Conservation (phyloP, 2,888 invertebrate genomes). For the Pheosia gnoma region DNA sequence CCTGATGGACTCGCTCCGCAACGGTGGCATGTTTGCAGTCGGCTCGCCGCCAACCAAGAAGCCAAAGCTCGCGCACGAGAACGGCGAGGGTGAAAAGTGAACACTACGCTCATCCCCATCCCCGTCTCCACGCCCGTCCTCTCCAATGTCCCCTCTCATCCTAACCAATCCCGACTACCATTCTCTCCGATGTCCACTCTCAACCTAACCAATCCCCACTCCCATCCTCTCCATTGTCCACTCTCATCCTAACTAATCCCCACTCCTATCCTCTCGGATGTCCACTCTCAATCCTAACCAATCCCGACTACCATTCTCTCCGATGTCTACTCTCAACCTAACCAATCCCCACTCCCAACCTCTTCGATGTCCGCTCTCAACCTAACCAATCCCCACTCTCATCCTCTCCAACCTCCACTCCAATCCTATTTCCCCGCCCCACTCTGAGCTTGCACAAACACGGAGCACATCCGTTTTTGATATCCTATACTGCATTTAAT, state of each 20-base stretch:
- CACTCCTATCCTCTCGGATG: not conserved
- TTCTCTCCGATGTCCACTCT: not conserved
- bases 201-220: not conserved
- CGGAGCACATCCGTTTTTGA: too few relatives aligned
- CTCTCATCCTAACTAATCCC: too few relatives aligned
- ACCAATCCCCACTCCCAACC: not conserved
- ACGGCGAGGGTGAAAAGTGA: slow-evolving; percentile 49
- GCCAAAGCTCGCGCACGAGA: slow-evolving; percentile 59
- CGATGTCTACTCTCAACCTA: too few relatives aligned
- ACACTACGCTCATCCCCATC: not conserved
- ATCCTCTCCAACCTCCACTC: not conserved
- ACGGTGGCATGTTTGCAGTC: slow-evolving; percentile 63
- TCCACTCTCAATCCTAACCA: not conserved
- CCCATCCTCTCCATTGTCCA: not conserved
- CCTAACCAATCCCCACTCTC: too few relatives aligned
- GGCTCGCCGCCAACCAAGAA: slow-evolving; percentile 62
- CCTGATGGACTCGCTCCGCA: slow-evolving; percentile 66
- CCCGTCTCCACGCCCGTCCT: not conserved
- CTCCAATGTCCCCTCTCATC: not conserved
- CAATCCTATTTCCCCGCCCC: not conserved
- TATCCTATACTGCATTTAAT: too few relatives aligned
- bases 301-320: not conserved
- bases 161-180: not conserved
- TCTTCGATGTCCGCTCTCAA: not conserved
- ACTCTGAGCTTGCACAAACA: too few relatives aligned